Evolutionary conservation across 1,140 invertebrate genomes (phyloP), one percentile per base, ranked within the genome.

Genomic region (Drosophila subpulchrella): DNA sequence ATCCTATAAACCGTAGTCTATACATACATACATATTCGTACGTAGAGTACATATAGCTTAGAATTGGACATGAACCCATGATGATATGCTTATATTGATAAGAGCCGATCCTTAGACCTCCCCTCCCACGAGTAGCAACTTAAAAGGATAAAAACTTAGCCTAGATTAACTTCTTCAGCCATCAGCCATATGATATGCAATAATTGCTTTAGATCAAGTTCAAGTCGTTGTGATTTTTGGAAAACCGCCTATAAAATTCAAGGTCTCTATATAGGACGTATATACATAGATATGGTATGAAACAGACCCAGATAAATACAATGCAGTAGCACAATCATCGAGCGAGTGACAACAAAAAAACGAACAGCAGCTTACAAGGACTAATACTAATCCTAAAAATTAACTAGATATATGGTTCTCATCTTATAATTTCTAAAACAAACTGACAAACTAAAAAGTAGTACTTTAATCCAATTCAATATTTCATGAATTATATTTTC

Each of bases 1-100:
- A 89, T 89, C 84, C 84, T 89, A 89, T 89, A 90, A 89, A 67
- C 80, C 79, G 84, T 88, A 88, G 84, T 88, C 67, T 75, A 63
- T 82, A 88, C 53, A 84, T 55, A 80, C 38, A 78, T 63, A 78
- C 70, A 74, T 71, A 74, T 61, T 75, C 51, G 56, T 75, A 74
- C 50, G 47, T 72, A 70, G 36, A 75, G 51, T 81, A 59, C 47
- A 62, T 59, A 77, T 54, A 75, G 42, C 68, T 39, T 71, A 71
- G 65, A 71, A 12, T 27, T 5, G 51, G 30, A 36, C 20, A 24
- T 6, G 17, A 10, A 4, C 27, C 41, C 71, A 50, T 15, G 51
- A 41, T 10, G 44, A 67, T 51, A 63, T 63, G 20, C 65, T 63
- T 63, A 34, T 51, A 65, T 63, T 67, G 38, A 38, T 65, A 67